A percentile compares a stretch with the other conserved stretches of the same genome.
These are phyloP conservation scores for Zoanthus sociatus DNA, from an alignment of 92 coral and sea anemone species.

Conservation along the genomic window DNA sequence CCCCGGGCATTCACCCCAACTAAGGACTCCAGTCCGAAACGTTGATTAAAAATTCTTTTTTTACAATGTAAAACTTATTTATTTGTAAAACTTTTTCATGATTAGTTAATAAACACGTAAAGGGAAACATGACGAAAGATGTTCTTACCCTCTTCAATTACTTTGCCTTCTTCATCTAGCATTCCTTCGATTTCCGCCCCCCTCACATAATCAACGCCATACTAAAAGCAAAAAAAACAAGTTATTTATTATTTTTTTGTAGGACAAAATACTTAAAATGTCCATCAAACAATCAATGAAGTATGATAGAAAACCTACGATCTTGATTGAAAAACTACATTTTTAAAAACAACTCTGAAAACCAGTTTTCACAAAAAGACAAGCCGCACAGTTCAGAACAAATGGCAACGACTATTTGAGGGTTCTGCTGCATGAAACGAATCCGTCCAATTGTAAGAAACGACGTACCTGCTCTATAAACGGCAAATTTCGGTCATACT, in stretches of 20 bases:
- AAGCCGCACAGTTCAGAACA: neutral
- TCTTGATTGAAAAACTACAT: neutral
- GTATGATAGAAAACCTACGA: neutral
- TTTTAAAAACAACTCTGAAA: neutral
- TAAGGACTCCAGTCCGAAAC: no score
- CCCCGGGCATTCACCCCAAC: no score
- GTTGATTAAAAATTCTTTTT: no score
- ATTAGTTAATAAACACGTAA: neutral
- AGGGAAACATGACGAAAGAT: neutral
- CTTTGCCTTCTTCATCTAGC: conserved; percentile 97
- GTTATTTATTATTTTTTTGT: neutral
- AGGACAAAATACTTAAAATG: no score
- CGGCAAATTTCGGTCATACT: conserved; percentile 88
- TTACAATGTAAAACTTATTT: no score
- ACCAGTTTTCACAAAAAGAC: neutral
- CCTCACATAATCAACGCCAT: conserved; percentile 94
- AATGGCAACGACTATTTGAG: neutral
- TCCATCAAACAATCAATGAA: neutral
- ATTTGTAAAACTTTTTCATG: neutral
- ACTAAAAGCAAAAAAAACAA: conserved; percentile 60
- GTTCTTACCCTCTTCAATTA: conserved; percentile 92
- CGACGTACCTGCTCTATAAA: conserved; percentile 87
- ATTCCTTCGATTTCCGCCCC: conserved; percentile 98
- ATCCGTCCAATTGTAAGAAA: neutral
- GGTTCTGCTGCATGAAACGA: neutral